These are phyloP conservation scores for Cirrhinus molitorella DNA, from an alignment of 2,797 vertebrate genomes.

Conservation along the genomic window DNA sequence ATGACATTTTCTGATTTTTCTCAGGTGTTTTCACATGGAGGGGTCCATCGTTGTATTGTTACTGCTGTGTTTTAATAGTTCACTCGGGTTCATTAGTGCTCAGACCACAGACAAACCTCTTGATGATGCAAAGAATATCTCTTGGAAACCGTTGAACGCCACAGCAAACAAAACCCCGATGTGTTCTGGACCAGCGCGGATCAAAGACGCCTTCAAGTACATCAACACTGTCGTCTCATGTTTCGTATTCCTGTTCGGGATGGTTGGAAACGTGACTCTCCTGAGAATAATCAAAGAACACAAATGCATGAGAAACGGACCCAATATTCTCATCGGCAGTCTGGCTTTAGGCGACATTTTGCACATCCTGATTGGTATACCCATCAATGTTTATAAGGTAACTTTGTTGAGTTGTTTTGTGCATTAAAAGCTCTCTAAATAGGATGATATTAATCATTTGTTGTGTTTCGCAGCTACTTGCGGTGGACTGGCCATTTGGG, in stretches of 20 bases:
- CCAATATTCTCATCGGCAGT: constrained; percentile 91
- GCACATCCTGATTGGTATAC: constrained; percentile 91
- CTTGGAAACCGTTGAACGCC: constrained; percentile 23
- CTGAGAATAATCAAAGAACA: constrained; percentile 91
- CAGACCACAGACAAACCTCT: constrained; percentile 1
- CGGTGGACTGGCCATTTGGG: constrained; percentile 92
- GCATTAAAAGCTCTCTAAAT: background rate
- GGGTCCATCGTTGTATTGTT: background rate
- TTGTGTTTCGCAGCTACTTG: constrained; percentile 81
- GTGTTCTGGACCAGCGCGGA: constrained; percentile 78
- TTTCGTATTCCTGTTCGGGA: constrained; percentile 88
- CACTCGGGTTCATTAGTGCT: background rate
- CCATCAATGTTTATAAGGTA: constrained; percentile 92
- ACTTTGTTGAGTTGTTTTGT: constrained; percentile 58
- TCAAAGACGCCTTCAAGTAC: constrained; percentile 89
- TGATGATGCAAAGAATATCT: constrained; percentile 62
- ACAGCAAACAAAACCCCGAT: constrained; percentile 61
- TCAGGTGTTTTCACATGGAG: constrained; percentile 30
- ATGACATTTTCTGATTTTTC: background rate
- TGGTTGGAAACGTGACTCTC: constrained; percentile 88
- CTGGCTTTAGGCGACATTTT: constrained; percentile 91
- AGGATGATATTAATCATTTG: background rate
- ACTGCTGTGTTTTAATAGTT: background rate
- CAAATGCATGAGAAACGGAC: constrained; percentile 92
- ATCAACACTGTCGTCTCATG: constrained; percentile 87